Conservation (phyloP, 2,797 vertebrate species). For the Pygocentrus nattereri region DNA sequence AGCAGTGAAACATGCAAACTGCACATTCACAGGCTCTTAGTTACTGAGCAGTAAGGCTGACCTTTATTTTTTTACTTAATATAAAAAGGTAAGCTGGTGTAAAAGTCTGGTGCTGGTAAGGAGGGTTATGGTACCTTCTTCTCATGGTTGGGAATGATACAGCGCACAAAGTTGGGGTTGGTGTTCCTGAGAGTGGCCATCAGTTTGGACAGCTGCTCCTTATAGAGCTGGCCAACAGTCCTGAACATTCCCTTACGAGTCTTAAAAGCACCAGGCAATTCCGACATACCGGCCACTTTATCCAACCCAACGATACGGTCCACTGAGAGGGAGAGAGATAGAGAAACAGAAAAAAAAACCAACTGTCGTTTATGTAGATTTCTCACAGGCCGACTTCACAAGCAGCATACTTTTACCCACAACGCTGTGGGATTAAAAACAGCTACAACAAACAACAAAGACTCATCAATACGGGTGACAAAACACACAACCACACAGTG, state of each 20-base stretch:
- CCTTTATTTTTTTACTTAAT: too few relatives aligned
- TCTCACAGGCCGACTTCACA: constrained; percentile 52
- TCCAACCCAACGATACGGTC: constrained; percentile 97
- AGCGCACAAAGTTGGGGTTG: constrained; percentile 98
- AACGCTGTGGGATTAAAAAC: constrained; percentile 56
- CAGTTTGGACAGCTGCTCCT: constrained; percentile 96
- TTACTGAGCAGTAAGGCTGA: too few relatives aligned
- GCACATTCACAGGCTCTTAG: too few relatives aligned
- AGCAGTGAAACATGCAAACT: too few relatives aligned
- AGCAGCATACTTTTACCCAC: constrained; percentile 54
- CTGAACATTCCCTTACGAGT: constrained; percentile 98
- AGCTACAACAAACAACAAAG: constrained; percentile 36
- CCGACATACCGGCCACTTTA: constrained; percentile 96
- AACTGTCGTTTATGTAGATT: constrained; percentile 42
- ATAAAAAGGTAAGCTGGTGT: too few relatives aligned
- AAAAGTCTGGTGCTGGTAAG: too few relatives aligned
- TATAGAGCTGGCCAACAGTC: constrained; percentile 98
- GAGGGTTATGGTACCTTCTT: background rate
- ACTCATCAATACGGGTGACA: constrained; percentile 50
- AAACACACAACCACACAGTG: constrained; percentile 67
- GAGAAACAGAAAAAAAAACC: background rate
- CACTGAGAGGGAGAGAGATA: constrained; percentile 76
- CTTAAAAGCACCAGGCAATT: constrained; percentile 94
- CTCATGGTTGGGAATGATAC: constrained; percentile 94
- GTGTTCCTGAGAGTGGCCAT: constrained; percentile 98